Evolutionary conservation across 2,113 vertebrate species (phyloP), one percentile per base, ranked within the genome.

Genomic region (Caracal caracal): DNA sequence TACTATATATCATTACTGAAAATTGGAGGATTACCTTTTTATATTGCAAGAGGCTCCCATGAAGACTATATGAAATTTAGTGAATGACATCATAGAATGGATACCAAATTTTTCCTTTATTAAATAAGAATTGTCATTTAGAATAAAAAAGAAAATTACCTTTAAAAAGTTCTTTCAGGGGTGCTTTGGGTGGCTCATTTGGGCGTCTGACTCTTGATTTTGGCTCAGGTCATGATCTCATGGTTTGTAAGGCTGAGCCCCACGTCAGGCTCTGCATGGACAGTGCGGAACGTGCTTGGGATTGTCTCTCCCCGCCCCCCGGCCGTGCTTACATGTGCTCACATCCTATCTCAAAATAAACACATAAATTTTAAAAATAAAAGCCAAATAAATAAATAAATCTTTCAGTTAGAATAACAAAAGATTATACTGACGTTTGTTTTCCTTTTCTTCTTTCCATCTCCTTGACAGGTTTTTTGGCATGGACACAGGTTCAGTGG

Each of bases 401-500:
- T 40, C 43, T 53, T 97, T 56, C 17, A 59, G 4, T 78, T 81
- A 93, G 10, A 63, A 8, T 94, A n/a, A 0, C 43, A n/a, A 94
- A 53, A 97, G 94, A 19, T 96, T 40, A 65, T 43, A 83, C 95
- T 98, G 82, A 98, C 88, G 24, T 40, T 97, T 78, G 96, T 56
- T 94, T 49, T 98, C 94, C 98, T 65, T 76, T 95, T 89, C 86
- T 97, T 98, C 97, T 97, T 76, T 94, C 93, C 93, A 78, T 98
- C 61, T 98, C 94, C 71, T 61, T 73, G 96, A 97, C 97, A 99
- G 98, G 98, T 98, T 95, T 96, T 97, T 97, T 98, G 99, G 98
- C 98, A 99, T 99, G 99, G 99, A 99, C 96, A 98, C 98, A 95
- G 99, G 99, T 93, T 98, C 98, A 98, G 96, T 98, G 95, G 98